Percentiles rank a stretch among this genome's conserved stretches.
Conservation (phyloP, 2,113 vertebrate genomes). For the Polyodon spathula region DNA sequence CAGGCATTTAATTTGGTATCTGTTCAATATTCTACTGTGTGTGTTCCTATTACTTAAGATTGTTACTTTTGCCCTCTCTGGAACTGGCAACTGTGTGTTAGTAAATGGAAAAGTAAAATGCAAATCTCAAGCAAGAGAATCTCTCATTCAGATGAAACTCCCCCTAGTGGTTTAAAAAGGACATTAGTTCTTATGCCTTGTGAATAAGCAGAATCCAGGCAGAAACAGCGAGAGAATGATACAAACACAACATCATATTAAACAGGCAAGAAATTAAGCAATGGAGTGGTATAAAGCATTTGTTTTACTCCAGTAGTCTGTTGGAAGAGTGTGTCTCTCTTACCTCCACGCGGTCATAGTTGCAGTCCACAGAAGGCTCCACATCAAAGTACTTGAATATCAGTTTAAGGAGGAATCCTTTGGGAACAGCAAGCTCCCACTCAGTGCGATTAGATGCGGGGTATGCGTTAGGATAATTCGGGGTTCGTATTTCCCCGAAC, state of each 20-base stretch:
- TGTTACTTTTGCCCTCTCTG: too few species aligned
- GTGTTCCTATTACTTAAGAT: too few species aligned
- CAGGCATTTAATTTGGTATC: not conserved
- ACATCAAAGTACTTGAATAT: conserved; percentile 77
- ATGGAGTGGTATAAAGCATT: too few species aligned
- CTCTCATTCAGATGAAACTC: too few species aligned
- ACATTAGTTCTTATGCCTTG: not conserved
- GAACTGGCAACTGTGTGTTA: too few species aligned
- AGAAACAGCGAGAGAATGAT: not conserved
- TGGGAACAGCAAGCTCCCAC: conserved; percentile 66
- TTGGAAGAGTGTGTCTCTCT: conserved; percentile 6
- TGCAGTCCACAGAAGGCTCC: conserved; percentile 69
- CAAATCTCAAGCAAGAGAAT: too few species aligned
- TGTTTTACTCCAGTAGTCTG: not conserved
- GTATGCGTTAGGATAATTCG: conserved; percentile 72
- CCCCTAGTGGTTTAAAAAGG: not conserved
- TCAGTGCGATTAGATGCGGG: conserved; percentile 49
- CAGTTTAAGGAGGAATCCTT: conserved; percentile 70
- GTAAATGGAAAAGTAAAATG: too few species aligned
- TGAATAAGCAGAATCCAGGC: not conserved
- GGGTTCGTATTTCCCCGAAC: conserved; percentile 67
- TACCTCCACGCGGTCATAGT: conserved; percentile 82
- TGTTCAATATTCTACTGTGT: too few species aligned
- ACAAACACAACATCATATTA: not conserved
- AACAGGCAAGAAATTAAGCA: too few species aligned